A percentile compares a stretch with the other conserved stretches of the same genome.
Conservation (phyloP, 2,797 vertebrate species). For the Crossoptilon crossoptilon region DNA sequence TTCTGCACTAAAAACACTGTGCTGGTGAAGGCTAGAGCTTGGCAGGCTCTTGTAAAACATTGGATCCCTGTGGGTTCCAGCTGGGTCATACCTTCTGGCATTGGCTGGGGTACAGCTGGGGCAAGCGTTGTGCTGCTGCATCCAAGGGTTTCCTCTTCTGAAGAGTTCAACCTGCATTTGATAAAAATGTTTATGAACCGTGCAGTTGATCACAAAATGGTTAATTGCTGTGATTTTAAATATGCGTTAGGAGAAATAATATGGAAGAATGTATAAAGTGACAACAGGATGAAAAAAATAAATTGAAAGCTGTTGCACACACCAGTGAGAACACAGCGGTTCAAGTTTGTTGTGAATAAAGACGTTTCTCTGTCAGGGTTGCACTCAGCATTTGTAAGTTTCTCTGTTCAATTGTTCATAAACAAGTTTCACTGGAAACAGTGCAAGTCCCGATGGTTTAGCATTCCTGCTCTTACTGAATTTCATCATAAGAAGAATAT, state of each 20-base stretch:
- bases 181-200: background rate
- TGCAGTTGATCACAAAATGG: background rate
- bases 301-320: background rate
- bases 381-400: background rate
- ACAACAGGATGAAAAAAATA: background rate
- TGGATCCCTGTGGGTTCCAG: background rate
- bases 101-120: background rate
- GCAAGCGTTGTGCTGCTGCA: background rate
- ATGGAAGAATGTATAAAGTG: background rate
- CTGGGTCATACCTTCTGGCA: background rate
- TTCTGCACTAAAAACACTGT: background rate
- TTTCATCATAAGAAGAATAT: background rate
- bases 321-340: background rate
- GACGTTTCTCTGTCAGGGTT: background rate
- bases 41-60: background rate
- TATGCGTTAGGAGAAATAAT: background rate
- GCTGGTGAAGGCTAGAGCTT: slow-evolving; percentile 5
- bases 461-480: background rate
- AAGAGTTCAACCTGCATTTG: background rate
- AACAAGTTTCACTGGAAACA: background rate
- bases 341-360: background rate
- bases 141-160: background rate
- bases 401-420: background rate
- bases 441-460: background rate
- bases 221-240: background rate